Conservation (phyloP, 1,140 invertebrate species). For the Epicauta chinensis region DNA sequence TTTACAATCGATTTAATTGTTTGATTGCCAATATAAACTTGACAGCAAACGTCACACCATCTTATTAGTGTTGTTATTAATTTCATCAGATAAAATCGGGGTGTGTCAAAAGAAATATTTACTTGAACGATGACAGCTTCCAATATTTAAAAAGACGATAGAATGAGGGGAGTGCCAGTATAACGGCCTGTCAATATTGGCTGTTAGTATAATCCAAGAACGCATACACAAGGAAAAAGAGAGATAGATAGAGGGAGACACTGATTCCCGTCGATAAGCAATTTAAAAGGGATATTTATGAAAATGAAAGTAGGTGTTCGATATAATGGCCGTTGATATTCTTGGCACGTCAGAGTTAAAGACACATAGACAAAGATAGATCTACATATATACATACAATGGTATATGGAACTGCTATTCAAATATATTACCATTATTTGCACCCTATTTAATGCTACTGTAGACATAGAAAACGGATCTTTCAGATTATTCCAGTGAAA, state of each 20-base stretch:
- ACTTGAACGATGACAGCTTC: too few species aligned
- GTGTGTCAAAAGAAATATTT: too few species aligned
- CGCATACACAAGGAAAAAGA: constrained; percentile 8
- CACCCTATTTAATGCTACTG: constrained; percentile 12
- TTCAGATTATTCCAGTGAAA: constrained; percentile 24
- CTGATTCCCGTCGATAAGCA: constrained; percentile 30
- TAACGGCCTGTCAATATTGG: constrained; percentile 10
- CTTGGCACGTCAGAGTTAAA: constrained; percentile 25
- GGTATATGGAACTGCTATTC: constrained; percentile 15
- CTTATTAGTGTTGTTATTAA: too few species aligned
- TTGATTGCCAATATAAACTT: too few species aligned
- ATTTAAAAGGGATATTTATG: constrained; percentile 35
- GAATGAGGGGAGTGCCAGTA: too few species aligned
- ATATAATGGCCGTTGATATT: constrained; percentile 27
- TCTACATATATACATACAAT: constrained; percentile 26
- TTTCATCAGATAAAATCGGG: too few species aligned
- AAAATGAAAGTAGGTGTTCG: constrained; percentile 32
- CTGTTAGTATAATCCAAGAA: constrained; percentile 9
- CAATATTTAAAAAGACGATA: too few species aligned
- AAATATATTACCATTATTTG: constrained; percentile 26
- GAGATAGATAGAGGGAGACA: constrained; percentile 4
- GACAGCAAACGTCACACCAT: too few species aligned
- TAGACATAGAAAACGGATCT: constrained; percentile 25
- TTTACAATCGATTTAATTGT: too few species aligned
- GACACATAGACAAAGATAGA: constrained; percentile 10